These are phyloP conservation scores for Meloidogyne hapla DNA, from an alignment of 1,140 invertebrate genomes.

Conservation along the genomic window DNA sequence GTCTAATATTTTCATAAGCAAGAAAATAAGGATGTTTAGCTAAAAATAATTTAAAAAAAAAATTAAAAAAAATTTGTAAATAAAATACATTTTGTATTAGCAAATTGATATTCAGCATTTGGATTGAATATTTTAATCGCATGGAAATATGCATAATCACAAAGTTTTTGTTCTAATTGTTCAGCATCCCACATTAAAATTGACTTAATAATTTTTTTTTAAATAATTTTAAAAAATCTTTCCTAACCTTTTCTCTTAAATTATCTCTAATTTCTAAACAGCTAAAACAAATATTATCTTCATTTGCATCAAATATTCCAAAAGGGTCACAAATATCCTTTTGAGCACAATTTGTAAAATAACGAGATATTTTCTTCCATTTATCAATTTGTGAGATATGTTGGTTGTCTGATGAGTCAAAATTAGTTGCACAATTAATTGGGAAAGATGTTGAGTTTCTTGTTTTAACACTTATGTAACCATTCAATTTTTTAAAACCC, in stretches of 20 bases:
- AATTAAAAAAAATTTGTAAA: background rate
- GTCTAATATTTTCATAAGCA: background rate
- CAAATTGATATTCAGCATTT: slow-evolving; percentile 14
- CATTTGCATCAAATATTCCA: background rate
- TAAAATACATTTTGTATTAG: background rate
- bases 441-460: background rate
- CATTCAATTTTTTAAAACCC: background rate
- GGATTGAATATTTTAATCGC: slow-evolving; percentile 12
- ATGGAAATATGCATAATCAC: slow-evolving; percentile 23
- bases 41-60: background rate
- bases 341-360: background rate
- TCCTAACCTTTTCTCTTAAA: background rate
- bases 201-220: background rate
- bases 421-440: background rate
- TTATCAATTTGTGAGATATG: background rate
- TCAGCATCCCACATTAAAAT: slow-evolving; percentile 16
- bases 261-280: slow-evolving; percentile 6
- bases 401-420: too few relatives aligned
- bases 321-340: background rate
- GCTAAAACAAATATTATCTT: background rate
- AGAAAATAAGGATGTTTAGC: slow-evolving; percentile 12
- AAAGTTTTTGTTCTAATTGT: background rate
- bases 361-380: background rate
- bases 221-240: slow-evolving; percentile 4
- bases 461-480: background rate